Evolutionary conservation across 1,140 invertebrate species (phyloP).

Genomic region (Philopotamus ludificatus): DNA sequence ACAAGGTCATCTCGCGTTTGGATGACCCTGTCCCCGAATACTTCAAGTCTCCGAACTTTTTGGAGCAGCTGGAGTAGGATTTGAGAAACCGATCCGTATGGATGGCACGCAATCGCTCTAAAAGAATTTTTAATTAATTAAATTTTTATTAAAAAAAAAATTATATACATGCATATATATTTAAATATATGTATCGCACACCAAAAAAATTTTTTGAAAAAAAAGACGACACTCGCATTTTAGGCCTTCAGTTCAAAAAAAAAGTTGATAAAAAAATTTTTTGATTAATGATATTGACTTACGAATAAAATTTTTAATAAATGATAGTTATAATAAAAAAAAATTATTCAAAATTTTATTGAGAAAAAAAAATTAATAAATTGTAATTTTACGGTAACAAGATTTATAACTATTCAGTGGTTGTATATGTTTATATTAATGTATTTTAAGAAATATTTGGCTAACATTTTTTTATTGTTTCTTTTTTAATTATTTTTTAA

Average conservation of each 20-base stretch:
- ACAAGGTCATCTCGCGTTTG: constrained; percentile 98
- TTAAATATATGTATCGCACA: constrained; percentile 47
- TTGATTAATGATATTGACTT: constrained; percentile 41
- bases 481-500: constrained; percentile 30
- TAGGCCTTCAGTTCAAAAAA: constrained; percentile 62
- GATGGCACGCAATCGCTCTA: constrained; percentile 10
- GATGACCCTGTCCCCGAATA: constrained; percentile 99
- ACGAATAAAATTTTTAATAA: constrained; percentile 41
- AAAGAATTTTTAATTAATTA: constrained; percentile 31
- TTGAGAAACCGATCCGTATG: constrained; percentile 4
- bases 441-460: constrained; percentile 49
- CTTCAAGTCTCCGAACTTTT: constrained; percentile 99
- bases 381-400: constrained; percentile 43
- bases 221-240: constrained; percentile 58
- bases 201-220: constrained; percentile 47
- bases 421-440: constrained; percentile 42
- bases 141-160: constrained; percentile 26
- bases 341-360: constrained; percentile 44
- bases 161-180: constrained; percentile 11
- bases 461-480: constrained; percentile 47
- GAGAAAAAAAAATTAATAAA: constrained; percentile 43
- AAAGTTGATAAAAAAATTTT: constrained; percentile 56
- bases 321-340: constrained; percentile 42
- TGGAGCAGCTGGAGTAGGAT: constrained; percentile 90
- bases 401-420: constrained; percentile 42